A percentile compares a stretch with the other conserved stretches of the same genome.
phyloP scores from a whole-genome alignment of 2,113 vertebrate species.

The Piaya cayana region DNA sequence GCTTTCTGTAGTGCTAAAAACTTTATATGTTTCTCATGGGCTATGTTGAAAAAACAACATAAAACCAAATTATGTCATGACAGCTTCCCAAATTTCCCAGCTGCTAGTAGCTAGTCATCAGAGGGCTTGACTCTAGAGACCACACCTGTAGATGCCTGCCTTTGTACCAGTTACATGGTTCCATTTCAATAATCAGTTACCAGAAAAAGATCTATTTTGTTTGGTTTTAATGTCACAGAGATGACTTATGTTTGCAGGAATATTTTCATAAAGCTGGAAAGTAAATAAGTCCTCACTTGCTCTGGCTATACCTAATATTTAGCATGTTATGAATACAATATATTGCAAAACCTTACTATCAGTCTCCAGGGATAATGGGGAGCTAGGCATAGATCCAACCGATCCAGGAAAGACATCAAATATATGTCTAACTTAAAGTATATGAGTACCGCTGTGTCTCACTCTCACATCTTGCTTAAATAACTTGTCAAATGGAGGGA shows the following conservation, averaged over 20 bases:
- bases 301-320: not conserved
- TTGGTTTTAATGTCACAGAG: not conserved
- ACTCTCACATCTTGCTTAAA: not conserved
- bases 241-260: not conserved
- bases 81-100: not conserved
- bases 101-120: not conserved
- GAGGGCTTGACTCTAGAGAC: not conserved
- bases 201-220: not conserved
- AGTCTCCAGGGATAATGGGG: not conserved
- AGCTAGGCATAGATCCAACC: not conserved
- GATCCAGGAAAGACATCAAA: not conserved
- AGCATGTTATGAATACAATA: not conserved
- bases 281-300: not conserved
- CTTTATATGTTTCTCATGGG: not conserved
- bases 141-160: not conserved
- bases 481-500: not conserved
- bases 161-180: not conserved
- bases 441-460: not conserved
- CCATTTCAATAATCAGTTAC: not conserved
- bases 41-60: not conserved
- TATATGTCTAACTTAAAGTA: not conserved
- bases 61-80: not conserved
- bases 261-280: not conserved
- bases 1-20: not conserved
- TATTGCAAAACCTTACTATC: not conserved